phyloP scores from a whole-genome alignment of 2,113 vertebrate species.

The Erythrocebus patas region DNA sequence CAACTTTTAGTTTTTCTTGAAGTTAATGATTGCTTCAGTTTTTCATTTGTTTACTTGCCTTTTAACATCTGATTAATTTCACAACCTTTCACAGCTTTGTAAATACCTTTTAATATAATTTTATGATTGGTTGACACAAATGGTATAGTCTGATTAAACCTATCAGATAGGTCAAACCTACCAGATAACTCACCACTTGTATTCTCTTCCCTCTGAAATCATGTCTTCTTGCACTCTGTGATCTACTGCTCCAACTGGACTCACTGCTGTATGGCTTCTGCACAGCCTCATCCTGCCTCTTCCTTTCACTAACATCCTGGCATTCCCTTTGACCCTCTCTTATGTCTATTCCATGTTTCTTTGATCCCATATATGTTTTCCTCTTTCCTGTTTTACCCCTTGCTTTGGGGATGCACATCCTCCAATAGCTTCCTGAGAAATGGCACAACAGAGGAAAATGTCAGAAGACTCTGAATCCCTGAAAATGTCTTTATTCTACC shows the following conservation, averaged over 20 bases:
- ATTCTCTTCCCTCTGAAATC: not conserved
- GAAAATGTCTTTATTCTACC: not conserved
- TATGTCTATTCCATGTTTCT: not conserved
- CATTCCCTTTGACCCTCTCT: not conserved
- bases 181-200: not conserved
- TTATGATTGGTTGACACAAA: not conserved
- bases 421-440: not conserved
- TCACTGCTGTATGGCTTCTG: not conserved
- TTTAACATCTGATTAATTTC: not conserved
- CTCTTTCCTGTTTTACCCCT: not conserved
- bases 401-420: not conserved
- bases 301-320: not conserved
- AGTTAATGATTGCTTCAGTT: not conserved
- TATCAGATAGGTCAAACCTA: not conserved
- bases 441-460: not conserved
- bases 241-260: not conserved
- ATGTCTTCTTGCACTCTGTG: not conserved
- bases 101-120: not conserved
- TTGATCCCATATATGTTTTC: not conserved
- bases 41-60: conserved; percentile 27
- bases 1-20: conserved; percentile 6
- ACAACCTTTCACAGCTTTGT: not conserved
- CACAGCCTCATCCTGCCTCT: not conserved
- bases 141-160: no score
- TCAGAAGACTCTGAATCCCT: not conserved